Conservation (phyloP, 2,797 vertebrate genomes). For the Monodelphis domestica region DNA sequence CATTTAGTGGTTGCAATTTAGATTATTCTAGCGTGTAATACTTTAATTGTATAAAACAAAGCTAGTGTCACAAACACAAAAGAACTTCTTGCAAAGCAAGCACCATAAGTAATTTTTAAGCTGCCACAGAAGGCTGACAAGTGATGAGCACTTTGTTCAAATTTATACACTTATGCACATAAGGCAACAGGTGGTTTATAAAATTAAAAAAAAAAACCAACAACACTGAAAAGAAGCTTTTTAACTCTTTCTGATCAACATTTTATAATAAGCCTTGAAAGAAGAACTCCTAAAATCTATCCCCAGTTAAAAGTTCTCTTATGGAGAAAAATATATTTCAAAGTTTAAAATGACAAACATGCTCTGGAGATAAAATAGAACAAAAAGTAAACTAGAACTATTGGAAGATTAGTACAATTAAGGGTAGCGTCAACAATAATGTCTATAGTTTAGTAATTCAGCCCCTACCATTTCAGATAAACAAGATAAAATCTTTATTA, state of each 20-base stretch:
- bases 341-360: conserved; percentile 38
- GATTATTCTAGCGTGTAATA: conserved; percentile 97
- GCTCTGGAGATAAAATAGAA: conserved; percentile 34
- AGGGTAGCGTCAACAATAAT: conserved; percentile 22
- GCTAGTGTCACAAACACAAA: conserved; percentile 93
- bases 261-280: conserved; percentile 74
- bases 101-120: conserved; percentile 91
- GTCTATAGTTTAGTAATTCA: conserved; percentile 51
- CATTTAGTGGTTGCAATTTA: conserved; percentile 93
- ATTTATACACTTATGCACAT: conserved; percentile 86
- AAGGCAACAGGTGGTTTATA: conserved; percentile 88
- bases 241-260: conserved; percentile 82
- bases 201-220: no score
- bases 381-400: conserved; percentile 35
- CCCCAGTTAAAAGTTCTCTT: conserved; percentile 70
- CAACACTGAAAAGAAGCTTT: conserved; percentile 82
- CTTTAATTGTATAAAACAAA: conserved; percentile 98
- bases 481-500: conserved; percentile 36
- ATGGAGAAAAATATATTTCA: conserved; percentile 44
- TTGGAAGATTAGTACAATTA: neutral
- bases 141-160: conserved; percentile 90
- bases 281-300: conserved; percentile 73
- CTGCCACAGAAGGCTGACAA: conserved; percentile 90
- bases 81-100: conserved; percentile 90
- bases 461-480: conserved; percentile 33